Percentiles rank a stretch among this genome's conserved stretches.
These are phyloP conservation scores for Poecilus cupreus DNA, from an alignment of 2,888 invertebrate species.

Conservation along the genomic window DNA sequence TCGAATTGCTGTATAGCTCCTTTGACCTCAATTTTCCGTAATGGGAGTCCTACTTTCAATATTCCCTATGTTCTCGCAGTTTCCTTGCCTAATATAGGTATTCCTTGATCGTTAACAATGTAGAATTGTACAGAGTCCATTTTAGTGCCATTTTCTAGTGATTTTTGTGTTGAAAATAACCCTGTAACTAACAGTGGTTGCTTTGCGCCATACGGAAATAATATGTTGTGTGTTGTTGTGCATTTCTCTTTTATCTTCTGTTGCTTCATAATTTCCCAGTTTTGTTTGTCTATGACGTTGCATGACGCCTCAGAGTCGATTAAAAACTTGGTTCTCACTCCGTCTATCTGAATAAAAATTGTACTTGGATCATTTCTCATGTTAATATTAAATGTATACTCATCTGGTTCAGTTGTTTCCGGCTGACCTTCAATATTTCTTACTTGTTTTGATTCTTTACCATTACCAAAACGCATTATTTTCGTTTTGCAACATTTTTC, in stretches of 20 bases:
- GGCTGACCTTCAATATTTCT: background rate
- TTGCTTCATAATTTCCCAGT: background rate
- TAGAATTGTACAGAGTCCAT: background rate
- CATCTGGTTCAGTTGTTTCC: too few relatives aligned
- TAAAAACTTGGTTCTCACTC: background rate
- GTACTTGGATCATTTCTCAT: background rate
- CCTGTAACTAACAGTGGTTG: background rate
- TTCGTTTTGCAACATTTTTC: background rate
- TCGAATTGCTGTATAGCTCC: background rate
- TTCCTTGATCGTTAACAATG: background rate
- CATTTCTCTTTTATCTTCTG: constrained; percentile 4
- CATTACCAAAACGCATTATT: too few relatives aligned
- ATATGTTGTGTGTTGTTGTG: background rate
- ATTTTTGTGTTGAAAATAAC: background rate
- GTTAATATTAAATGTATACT: background rate
- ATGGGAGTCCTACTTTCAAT: constrained; percentile 3
- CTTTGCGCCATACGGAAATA: background rate
- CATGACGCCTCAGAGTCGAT: background rate
- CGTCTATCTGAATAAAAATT: background rate
- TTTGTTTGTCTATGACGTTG: background rate
- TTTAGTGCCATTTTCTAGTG: background rate
- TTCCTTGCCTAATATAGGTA: background rate
- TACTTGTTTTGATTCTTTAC: background rate
- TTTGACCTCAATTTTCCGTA: background rate
- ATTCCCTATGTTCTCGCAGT: background rate